Conservation (phyloP, 2,797 vertebrate genomes). For the Mallotus villosus region DNA sequence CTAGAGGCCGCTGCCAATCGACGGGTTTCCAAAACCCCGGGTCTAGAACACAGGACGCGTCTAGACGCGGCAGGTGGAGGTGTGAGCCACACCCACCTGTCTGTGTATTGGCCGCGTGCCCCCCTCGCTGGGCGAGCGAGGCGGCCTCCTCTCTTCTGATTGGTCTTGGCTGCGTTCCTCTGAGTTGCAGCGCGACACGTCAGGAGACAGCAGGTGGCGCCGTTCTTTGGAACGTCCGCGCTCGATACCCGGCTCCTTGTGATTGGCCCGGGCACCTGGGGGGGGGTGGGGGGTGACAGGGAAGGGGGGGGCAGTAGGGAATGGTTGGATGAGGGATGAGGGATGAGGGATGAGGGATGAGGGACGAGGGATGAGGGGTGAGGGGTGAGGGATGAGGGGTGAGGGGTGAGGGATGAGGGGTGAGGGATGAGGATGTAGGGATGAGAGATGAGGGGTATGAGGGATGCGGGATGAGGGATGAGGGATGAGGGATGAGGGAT, state of each 20-base stretch:
- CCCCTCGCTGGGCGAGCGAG: slow-evolving; percentile 87
- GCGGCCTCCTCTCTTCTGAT: slow-evolving; percentile 79
- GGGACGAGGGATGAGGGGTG: too few species aligned
- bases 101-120: slow-evolving; percentile 74
- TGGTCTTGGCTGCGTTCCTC: slow-evolving; percentile 89
- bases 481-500: too few species aligned
- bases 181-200: slow-evolving; percentile 93
- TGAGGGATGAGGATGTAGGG: too few species aligned
- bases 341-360: too few species aligned
- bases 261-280: slow-evolving; percentile 82
- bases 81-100: slow-evolving; percentile 70
- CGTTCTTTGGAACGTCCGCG: slow-evolving; percentile 94
- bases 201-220: slow-evolving; percentile 92
- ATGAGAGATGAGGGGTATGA: too few species aligned
- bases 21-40: too few species aligned
- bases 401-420: too few species aligned
- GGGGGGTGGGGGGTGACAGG: not conserved
- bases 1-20: too few species aligned
- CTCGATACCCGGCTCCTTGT: slow-evolving; percentile 84
- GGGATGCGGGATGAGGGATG: too few species aligned
- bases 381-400: too few species aligned
- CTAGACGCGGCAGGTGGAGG: too few species aligned
- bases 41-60: too few species aligned
- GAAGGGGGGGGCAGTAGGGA: not conserved
- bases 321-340: not conserved